Percentiles rank a stretch among this genome's conserved stretches.
These are phyloP conservation scores for Brienomyrus brachyistius DNA, from an alignment of 2,113 vertebrate genomes.

Conservation along the genomic window DNA sequence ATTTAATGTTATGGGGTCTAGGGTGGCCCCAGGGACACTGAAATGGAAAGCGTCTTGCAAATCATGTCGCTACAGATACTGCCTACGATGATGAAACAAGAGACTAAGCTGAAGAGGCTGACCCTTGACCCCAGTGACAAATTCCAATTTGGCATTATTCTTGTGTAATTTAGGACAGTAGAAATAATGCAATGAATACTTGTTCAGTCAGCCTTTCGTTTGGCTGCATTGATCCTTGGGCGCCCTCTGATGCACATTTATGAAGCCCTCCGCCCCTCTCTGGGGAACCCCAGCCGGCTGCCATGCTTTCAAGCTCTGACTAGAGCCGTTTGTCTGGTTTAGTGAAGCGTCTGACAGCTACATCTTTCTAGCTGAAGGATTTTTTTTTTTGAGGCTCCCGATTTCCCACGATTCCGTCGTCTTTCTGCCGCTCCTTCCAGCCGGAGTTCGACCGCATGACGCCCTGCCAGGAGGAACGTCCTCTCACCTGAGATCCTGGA, in stretches of 20 bases:
- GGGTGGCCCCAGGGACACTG: not conserved
- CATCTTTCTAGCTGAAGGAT: not conserved
- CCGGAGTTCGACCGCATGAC: conserved; percentile 23
- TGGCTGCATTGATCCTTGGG: conserved; percentile 39
- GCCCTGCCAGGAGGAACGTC: conserved; percentile 30
- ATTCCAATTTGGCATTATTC: conserved; percentile 33
- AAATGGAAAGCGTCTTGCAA: not conserved
- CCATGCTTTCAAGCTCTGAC: conserved; percentile 43
- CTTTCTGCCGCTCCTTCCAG: conserved; percentile 21
- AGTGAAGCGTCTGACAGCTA: conserved; percentile 33
- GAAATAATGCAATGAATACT: conserved; percentile 28
- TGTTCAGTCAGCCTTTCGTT: conserved; percentile 30
- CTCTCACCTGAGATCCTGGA: conserved; percentile 47
- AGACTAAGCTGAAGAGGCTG: conserved; percentile 19
- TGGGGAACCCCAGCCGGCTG: conserved; percentile 54
- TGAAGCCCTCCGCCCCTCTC: conserved; percentile 50
- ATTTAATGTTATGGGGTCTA: not conserved
- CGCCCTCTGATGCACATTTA: conserved; percentile 59
- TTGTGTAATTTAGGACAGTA: conserved; percentile 30
- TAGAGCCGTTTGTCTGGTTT: conserved; percentile 50
- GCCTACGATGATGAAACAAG: not conserved
- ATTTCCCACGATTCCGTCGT: not conserved
- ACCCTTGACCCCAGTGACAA: conserved; percentile 36
- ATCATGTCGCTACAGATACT: not conserved
- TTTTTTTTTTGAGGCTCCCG: not conserved